Evolutionary conservation across 2,888 invertebrate genomes (phyloP), one percentile per base, ranked within the genome.

Genomic region (Zygothrica quintamaculata): DNA sequence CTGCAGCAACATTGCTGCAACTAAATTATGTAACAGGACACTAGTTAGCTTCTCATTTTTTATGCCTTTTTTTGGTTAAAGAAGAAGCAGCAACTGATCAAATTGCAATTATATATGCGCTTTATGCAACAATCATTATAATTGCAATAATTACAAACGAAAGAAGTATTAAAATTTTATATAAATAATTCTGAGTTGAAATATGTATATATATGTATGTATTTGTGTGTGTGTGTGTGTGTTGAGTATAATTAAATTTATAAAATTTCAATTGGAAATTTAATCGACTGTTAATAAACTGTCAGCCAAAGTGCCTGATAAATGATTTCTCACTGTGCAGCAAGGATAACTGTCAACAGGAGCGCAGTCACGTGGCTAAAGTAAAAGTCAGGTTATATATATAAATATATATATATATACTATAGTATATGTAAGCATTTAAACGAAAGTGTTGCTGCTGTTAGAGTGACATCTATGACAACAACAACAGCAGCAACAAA

Each of bases 221-320:
- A 8, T 36, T 4, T 13, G 15, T 36, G 12, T 36, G 12, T 36
- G 13, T 9, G 15, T 12, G 13, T 36, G 13, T 3, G 13, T 36
- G 15, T 36, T 13, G 1, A 1, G 43, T 59, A 59, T 68, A 74
- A 81, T 77, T 67, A 68, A 77, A 74, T 77, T 66, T 58, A 50
- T 77, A 60, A 67, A 80, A 68, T 68, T 67, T 64, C 65, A 79
- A 79, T 84, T 79, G 85, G n/a, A 77, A 68, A 74, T 74, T 84
- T 77, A 84, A 84, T 66, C 75, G 78, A 65, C 65, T 72, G 47
- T 66, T 73, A 58, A 60, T 74, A 59, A 69, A 65, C 56, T 51
- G 33, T 44, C 62, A 51, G 42, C 52, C 13, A 58, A 55, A 52
- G 46, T 56, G 57, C 13, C 58, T 69, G 67, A 68, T 72, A 61